Percentiles rank a stretch among this genome's conserved stretches.
Conservation (phyloP, 2,113 vertebrate genomes). For the Atlantisia rogersi region DNA sequence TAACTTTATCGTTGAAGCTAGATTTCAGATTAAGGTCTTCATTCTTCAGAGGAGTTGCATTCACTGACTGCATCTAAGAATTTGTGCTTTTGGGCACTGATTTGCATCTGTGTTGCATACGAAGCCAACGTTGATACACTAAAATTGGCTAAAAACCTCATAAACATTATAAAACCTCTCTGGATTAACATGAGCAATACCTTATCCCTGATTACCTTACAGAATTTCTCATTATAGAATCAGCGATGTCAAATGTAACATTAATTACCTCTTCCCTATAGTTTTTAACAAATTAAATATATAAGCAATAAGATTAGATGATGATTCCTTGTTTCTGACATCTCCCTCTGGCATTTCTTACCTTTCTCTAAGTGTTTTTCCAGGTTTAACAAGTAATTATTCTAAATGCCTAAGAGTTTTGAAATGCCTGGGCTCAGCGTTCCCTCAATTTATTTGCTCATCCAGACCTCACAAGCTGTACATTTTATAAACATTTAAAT, state of each 20-base stretch:
- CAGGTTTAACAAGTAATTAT: constrained; percentile 7
- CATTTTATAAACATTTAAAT: constrained; percentile 43
- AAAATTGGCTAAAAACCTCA: not conserved
- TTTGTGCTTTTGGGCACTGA: not conserved
- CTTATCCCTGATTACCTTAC: not conserved
- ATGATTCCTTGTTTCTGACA: not conserved
- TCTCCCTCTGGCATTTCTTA: not conserved
- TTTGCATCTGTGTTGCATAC: not conserved
- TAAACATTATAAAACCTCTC: not conserved
- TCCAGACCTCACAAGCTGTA: constrained; percentile 32
- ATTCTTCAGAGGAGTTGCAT: not conserved
- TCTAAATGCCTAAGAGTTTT: constrained; percentile 31
- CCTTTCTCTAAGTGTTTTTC: not conserved
- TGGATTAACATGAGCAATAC: not conserved
- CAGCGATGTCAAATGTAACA: not conserved
- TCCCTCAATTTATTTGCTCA: constrained; percentile 27
- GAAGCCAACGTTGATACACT: not conserved
- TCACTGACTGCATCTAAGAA: not conserved
- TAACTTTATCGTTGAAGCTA: not conserved
- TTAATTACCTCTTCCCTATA: not conserved
- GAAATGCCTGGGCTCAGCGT: constrained; percentile 30
- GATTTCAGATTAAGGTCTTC: not conserved
- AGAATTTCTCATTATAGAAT: constrained; percentile 2
- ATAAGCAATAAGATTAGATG: not conserved
- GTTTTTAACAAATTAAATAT: not conserved